Conservation (phyloP, 64 coral and sea anemone genomes). For the Anthopleura sola region DNA sequence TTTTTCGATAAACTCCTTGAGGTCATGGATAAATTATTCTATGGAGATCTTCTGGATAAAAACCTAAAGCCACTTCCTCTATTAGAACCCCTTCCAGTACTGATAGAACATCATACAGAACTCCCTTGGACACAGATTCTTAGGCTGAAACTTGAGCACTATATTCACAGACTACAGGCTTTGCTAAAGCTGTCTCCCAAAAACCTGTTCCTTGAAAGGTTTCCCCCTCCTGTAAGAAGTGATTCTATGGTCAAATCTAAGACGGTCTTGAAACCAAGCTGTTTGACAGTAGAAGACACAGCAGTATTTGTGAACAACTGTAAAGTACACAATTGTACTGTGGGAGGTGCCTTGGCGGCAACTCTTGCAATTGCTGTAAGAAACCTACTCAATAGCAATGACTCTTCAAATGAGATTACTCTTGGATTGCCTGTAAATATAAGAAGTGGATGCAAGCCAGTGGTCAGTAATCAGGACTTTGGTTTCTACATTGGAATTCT, state of each 20-base stretch:
- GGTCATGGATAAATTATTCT: neutral
- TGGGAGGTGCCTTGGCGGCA: neutral
- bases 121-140: neutral
- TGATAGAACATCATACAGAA: neutral
- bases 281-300: neutral
- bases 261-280: neutral
- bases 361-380: neutral
- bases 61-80: neutral
- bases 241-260: neutral
- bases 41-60: neutral
- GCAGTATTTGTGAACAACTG: neutral
- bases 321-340: neutral
- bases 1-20: neutral
- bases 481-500: neutral
- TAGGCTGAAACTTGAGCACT: neutral
- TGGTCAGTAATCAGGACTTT: neutral
- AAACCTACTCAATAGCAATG: neutral
- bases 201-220: neutral
- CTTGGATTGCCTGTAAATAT: neutral
- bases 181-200: neutral
- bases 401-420: neutral
- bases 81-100: neutral
- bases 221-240: neutral
- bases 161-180: neutral
- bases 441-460: constrained; percentile 11